A percentile compares a stretch with the other conserved stretches of the same genome.
phyloP scores from a whole-genome alignment of 2,888 invertebrate genomes.

The Chouioia cunea region DNA sequence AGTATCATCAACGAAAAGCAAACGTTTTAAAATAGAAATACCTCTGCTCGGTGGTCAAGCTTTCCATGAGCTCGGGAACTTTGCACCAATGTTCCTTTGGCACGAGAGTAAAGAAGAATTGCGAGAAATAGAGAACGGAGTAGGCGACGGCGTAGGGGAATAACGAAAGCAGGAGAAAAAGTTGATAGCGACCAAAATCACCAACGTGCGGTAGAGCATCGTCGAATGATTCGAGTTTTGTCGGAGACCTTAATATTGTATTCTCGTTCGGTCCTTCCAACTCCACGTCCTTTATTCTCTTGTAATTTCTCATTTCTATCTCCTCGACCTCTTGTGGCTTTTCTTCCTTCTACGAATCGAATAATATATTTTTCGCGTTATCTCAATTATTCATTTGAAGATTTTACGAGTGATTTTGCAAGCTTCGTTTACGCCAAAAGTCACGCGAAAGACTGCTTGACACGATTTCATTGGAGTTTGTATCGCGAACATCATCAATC shows the following conservation, averaged over 20 bases:
- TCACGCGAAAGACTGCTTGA: too few relatives aligned
- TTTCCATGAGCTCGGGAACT: constrained; percentile 62
- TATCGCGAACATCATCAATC: too few relatives aligned
- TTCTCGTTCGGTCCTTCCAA: constrained; percentile 55
- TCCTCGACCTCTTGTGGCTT: not conserved
- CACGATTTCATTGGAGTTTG: too few relatives aligned
- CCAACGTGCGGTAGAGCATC: constrained; percentile 69
- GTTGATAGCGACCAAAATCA: constrained; percentile 70
- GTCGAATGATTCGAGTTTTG: constrained; percentile 67
- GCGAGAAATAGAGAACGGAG: constrained; percentile 70
- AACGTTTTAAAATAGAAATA: constrained; percentile 54
- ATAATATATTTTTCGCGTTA: too few relatives aligned
- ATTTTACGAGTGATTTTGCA: too few relatives aligned
- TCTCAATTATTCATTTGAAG: too few relatives aligned
- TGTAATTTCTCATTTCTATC: constrained; percentile 22
- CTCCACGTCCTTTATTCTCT: constrained; percentile 19
- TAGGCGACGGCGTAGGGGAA: constrained; percentile 70
- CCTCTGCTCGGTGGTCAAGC: constrained; percentile 65
- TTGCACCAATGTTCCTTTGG: constrained; percentile 70
- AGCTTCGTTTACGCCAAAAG: too few relatives aligned
- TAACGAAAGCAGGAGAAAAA: constrained; percentile 67
- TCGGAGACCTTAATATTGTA: constrained; percentile 53
- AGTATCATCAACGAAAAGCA: too few relatives aligned
- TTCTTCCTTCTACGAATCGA: too few relatives aligned
- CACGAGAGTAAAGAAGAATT: constrained; percentile 70